Conservation (phyloP, 1,140 invertebrate genomes). For the Drosophila ercepeae region DNA sequence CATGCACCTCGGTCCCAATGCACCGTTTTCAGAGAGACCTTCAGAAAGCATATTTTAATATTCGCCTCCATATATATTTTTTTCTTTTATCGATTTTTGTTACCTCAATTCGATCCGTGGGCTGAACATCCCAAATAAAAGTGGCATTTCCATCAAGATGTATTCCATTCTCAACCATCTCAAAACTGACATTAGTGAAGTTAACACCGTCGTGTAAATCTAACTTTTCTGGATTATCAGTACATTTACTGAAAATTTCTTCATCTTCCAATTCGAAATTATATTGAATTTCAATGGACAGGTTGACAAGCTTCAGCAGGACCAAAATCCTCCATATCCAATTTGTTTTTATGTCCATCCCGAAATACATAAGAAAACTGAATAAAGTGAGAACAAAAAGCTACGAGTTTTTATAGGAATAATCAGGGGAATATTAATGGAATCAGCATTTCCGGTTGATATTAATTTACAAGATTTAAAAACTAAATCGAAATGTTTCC, state of each 20-base stretch:
- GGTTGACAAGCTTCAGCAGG: too few species aligned
- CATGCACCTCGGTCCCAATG: not conserved
- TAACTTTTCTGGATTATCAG: not conserved
- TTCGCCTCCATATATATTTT: too few species aligned
- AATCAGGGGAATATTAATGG: too few species aligned
- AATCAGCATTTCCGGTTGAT: too few species aligned
- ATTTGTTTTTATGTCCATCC: too few species aligned
- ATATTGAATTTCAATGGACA: not conserved
- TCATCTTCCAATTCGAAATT: not conserved
- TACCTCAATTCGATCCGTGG: not conserved
- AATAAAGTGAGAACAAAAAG: too few species aligned
- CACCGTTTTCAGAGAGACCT: not conserved
- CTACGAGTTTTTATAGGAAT: too few species aligned
- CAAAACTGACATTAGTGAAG: not conserved
- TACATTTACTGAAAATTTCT: not conserved
- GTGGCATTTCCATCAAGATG: not conserved
- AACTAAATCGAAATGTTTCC: too few species aligned
- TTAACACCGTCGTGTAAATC: not conserved
- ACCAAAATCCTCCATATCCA: too few species aligned
- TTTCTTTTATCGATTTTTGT: too few species aligned
- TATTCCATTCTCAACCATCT: not conserved
- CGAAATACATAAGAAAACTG: too few species aligned
- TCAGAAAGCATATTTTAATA: not conserved
- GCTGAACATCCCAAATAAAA: not conserved
- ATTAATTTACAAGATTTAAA: too few species aligned